Evolutionary conservation across 2,797 vertebrate genomes (phyloP).

Genomic region (Neostethus bicornis): DNA sequence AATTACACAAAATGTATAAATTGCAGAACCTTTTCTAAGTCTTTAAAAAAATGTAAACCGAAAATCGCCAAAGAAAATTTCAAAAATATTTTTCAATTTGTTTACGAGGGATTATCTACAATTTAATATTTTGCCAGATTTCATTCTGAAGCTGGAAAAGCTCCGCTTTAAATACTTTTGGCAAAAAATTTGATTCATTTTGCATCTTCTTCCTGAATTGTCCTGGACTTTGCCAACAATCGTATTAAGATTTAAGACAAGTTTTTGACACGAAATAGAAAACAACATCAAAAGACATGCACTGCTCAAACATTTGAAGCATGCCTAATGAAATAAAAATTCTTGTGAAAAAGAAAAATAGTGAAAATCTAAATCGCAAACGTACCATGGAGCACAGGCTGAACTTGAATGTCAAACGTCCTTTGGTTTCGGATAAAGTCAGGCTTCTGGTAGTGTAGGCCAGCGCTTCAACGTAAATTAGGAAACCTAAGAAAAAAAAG

Average conservation of each 20-base stretch:
- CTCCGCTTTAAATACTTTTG: neutral
- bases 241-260: conserved; percentile 21
- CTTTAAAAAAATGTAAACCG: conserved; percentile 4
- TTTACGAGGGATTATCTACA: conserved; percentile 7
- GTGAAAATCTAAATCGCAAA: conserved; percentile 66
- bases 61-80: neutral
- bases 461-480: conserved; percentile 56
- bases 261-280: conserved; percentile 2
- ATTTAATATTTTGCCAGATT: conserved; percentile 1
- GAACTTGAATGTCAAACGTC: conserved; percentile 67
- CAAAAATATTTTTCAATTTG: conserved; percentile 19
- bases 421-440: conserved; percentile 74
- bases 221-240: neutral
- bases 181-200: conserved; percentile 5
- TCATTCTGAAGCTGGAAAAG: neutral
- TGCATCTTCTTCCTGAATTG: conserved; percentile 6
- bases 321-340: conserved; percentile 20
- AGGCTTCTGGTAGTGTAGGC: conserved; percentile 76
- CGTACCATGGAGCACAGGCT: conserved; percentile 65
- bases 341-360: conserved; percentile 30
- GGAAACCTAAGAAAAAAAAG: conserved; percentile 67
- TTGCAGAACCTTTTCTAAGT: neutral
- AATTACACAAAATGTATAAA: conserved; percentile 20
- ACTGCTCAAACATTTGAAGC: conserved; percentile 2
- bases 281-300: conserved; percentile 15